phyloP scores from a whole-genome alignment of 2,888 invertebrate species.

The Pilophorus perplexus region DNA sequence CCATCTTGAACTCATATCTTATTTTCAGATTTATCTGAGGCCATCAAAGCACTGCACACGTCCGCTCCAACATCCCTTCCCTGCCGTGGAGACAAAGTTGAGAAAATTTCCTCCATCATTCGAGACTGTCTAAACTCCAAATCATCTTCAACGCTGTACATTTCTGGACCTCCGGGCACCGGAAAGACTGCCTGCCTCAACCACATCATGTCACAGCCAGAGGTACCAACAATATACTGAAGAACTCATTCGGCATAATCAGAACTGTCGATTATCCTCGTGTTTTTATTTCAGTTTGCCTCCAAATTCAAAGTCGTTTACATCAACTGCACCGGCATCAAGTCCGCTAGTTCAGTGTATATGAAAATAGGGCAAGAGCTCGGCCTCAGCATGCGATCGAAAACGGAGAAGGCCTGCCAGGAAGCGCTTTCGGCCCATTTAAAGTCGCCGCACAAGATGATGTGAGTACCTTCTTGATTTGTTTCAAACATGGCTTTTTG shows the following conservation, averaged over 20 bases:
- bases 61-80: slow-evolving; percentile 54
- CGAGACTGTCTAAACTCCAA: slow-evolving; percentile 62
- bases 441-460: slow-evolving; percentile 65
- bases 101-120: slow-evolving; percentile 68
- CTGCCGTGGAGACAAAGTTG: slow-evolving; percentile 77
- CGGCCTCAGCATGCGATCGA: slow-evolving; percentile 58
- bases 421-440: slow-evolving; percentile 69
- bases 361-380: slow-evolving; percentile 73
- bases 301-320: slow-evolving; percentile 58
- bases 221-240: slow-evolving; percentile 55
- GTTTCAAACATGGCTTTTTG: too few species aligned
- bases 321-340: slow-evolving; percentile 85
- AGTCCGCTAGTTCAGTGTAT: slow-evolving; percentile 78
- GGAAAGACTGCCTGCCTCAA: slow-evolving; percentile 90
- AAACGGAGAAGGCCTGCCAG: slow-evolving; percentile 65
- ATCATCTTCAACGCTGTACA: slow-evolving; percentile 79
- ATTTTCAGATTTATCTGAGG: slow-evolving; percentile 33
- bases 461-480: slow-evolving; percentile 62
- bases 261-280: not conserved
- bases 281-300: slow-evolving; percentile 27
- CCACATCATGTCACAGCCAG: slow-evolving; percentile 65
- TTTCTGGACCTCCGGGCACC: slow-evolving; percentile 96
- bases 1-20: too few species aligned
- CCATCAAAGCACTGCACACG: slow-evolving; percentile 47
- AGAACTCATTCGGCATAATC: not conserved